Evolutionary conservation across 2,888 invertebrate species (phyloP), one percentile per base, ranked within the genome.

Genomic region (Pyrrhosoma nymphula): DNA sequence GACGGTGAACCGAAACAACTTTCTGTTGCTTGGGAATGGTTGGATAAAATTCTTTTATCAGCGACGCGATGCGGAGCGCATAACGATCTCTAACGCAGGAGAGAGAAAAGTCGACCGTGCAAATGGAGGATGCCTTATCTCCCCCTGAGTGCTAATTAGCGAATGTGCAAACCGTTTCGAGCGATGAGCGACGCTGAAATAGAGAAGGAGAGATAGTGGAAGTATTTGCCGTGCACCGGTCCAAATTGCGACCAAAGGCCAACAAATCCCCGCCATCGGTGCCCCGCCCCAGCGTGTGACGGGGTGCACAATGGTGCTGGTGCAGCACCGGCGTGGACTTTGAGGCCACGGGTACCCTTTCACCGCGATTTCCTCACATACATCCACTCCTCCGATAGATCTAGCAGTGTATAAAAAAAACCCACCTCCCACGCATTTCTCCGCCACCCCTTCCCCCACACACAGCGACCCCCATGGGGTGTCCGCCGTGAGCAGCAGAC

Each of bases 301-400:
- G 30, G 35, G 82, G 82, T 35, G 26, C 69, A 23, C 69, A 14
- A 4, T 23, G 26, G n/a, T 26, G 69, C 69, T 26, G 23, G n/a
- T 26, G 69, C 69, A 12, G 69, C n/a, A 60, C n/a, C n/a, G 69
- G 26, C 26, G 69, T 20, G 69, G 26, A 26, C 69, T 47, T 47
- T 47, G 47, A 23, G 69, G 12, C 69, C 82, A 82, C 82, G 26
- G 6, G 35, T 35, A 82, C 82, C 82, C 82, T 82, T 82, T 82
- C 82, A 82, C 82, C 82, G 82, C 82, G 82, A 82, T 82, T 82
- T 82, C 82, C 82, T 82, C 82, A 82, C 82, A n/a, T n/a, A 26
- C 69, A 82, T 35, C 30, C 82, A 82, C 18, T 14, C 82, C 82
- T 35, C 82, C 82, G 16, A 23, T 26, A 18, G 69, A 69, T 26